Base-by-base conservation (phyloP, 2,113 vertebrate species). In the Heloderma charlesbogerti region DNA sequence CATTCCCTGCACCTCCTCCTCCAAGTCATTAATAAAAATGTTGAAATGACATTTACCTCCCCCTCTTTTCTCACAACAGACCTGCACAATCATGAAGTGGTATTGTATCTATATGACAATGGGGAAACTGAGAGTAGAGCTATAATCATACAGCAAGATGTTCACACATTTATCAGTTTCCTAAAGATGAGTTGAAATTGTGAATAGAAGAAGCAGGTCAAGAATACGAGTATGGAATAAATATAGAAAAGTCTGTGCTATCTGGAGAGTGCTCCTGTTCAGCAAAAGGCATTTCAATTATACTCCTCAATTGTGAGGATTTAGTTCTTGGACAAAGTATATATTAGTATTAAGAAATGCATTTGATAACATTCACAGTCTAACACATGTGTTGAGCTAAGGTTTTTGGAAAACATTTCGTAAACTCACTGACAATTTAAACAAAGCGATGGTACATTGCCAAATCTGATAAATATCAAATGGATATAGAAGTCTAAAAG, bases 381-480 rank as follows among this genome's bases (percentile, higher is more conserved):
- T 31, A 91, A 63, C 51, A 91, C 67, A 71, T 87, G 85, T 92
- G 12, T 91, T 95, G 40, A 15, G 69, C 63, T 94, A 90, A 91
- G 88, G 69, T 90, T 87, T 77, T 85, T 95, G 90, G 92, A 95
- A 95, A 89, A 2, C 15, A 67, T 92, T 96, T 95, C 6, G 43
- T 91, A 37, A 0, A 0, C 72, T 92, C 67, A 63, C 91, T 94
- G 94, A 92, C 90, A 93, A 91, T 94, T 94, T 54, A 87, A n/a
- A 90, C 86, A 94, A 95, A 90, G 94, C 91, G 54, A 71, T 86
- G 83, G 25, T 84, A 60, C 18, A 1, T 66, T 93, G 92, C 95
- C 94, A 95, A 93, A 94, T 90, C 43, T 94, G 94, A 95, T 89
- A 94, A 89, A 92, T 71, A 20, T 83, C 84, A 87, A 90, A 93